Conservation (phyloP, 1,140 invertebrate species). For the Drusus annulatus region DNA sequence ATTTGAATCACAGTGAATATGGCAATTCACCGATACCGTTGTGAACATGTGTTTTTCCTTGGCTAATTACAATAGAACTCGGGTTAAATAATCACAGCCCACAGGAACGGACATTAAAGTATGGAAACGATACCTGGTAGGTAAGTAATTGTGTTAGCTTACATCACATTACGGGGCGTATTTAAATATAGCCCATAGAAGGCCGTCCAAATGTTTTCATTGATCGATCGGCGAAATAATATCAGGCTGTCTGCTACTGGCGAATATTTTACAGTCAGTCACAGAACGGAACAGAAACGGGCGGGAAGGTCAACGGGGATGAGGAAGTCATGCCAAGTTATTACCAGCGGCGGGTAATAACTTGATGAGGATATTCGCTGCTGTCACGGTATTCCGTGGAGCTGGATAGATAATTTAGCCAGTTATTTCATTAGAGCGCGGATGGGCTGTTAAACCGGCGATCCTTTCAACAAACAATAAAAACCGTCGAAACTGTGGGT, state of each 20-base stretch:
- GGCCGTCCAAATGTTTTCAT: slow-evolving; percentile 14
- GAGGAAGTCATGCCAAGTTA: slow-evolving; percentile 4
- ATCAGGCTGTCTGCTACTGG: slow-evolving; percentile 17
- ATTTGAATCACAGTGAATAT: too few relatives aligned
- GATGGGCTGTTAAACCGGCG: not conserved
- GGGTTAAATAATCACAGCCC: too few relatives aligned
- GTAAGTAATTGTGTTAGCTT: not conserved
- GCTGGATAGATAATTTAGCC: not conserved
- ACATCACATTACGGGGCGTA: slow-evolving; percentile 25
- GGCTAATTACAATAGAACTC: too few relatives aligned
- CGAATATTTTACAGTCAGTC: slow-evolving; percentile 1
- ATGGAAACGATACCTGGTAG: not conserved
- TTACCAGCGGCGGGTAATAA: slow-evolving; percentile 11
- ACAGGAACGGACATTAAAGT: too few relatives aligned
- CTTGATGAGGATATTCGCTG: slow-evolving; percentile 16
- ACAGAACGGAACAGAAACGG: not conserved
- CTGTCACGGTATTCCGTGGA: slow-evolving; percentile 29
- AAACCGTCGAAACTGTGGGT: too few relatives aligned
- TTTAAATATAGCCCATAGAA: slow-evolving; percentile 28
- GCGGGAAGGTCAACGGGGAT: not conserved
- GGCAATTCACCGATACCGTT: too few relatives aligned
- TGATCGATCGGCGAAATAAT: slow-evolving; percentile 25
- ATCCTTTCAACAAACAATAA: not conserved
- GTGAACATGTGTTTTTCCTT: too few relatives aligned
- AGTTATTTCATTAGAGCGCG: not conserved